A percentile compares a stretch with the other conserved stretches of the same genome.
These are phyloP conservation scores for Triplophysa yarkandensis DNA, from an alignment of 2,797 vertebrate species.

Conservation along the genomic window DNA sequence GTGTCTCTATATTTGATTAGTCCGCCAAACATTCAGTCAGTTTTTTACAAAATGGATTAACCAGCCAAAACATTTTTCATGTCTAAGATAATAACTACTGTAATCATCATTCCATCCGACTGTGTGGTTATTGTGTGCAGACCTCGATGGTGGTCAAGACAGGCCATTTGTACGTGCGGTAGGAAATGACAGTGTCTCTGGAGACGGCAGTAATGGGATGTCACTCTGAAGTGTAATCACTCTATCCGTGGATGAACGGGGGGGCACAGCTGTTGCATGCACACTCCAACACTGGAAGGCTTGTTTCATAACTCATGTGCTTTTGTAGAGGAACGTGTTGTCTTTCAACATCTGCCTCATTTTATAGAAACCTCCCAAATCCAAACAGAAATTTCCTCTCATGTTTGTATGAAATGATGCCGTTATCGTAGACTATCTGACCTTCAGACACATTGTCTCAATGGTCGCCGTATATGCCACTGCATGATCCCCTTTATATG, in stretches of 20 bases:
- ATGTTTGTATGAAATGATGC: not conserved
- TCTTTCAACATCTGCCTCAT: constrained; percentile 23
- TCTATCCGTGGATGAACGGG: constrained; percentile 23
- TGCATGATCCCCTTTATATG: not conserved
- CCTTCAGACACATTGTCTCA: constrained; percentile 7
- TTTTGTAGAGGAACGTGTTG: not conserved
- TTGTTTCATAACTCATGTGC: constrained; percentile 21
- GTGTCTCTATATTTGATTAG: not conserved
- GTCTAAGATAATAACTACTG: not conserved
- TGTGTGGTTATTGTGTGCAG: constrained; percentile 28
- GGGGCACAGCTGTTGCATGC: constrained; percentile 32
- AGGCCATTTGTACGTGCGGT: constrained; percentile 33
- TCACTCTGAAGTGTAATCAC: constrained; percentile 34
- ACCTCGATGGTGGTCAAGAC: constrained; percentile 8
- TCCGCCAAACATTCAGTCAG: not conserved
- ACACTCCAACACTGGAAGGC: constrained; percentile 14
- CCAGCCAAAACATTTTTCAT: not conserved
- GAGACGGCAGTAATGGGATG: constrained; percentile 13
- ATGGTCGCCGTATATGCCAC: constrained; percentile 20
- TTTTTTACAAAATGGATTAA: not conserved
- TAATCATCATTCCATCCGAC: constrained; percentile 9
- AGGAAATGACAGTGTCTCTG: constrained; percentile 42
- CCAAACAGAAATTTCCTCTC: constrained; percentile 27
- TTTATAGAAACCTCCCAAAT: constrained; percentile 11
- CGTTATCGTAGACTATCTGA: not conserved